Evolutionary conservation across 2,113 vertebrate genomes (phyloP).

Genomic region (Leuciscus idus): DNA sequence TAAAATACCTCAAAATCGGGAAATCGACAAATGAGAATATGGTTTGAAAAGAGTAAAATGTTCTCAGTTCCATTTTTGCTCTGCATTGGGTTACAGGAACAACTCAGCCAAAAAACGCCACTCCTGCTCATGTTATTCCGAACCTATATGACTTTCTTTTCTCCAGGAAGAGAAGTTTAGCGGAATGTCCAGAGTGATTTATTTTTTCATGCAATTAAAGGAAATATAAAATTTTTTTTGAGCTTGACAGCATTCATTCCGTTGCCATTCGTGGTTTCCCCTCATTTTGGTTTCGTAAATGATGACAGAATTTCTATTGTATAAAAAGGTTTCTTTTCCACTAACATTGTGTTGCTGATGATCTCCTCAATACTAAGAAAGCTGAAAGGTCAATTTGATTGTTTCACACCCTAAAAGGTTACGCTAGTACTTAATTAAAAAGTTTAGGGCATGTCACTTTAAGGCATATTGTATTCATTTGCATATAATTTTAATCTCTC

Average conservation of each 20-base stretch:
- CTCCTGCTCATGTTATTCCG: neutral
- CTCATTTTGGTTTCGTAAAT: neutral
- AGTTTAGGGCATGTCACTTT: slow-evolving; percentile 1
- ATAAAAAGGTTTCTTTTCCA: neutral
- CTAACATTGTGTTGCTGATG: slow-evolving; percentile 1
- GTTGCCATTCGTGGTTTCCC: neutral
- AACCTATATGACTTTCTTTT: neutral
- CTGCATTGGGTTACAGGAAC: slow-evolving; percentile 14
- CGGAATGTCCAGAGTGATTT: no score
- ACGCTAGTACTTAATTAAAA: neutral
- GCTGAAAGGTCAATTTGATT: neutral
- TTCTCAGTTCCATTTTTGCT: neutral
- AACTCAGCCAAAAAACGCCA: neutral
- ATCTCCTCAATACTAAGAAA: neutral
- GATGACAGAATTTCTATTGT: neutral
- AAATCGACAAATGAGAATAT: slow-evolving; percentile 10
- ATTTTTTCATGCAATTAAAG: neutral
- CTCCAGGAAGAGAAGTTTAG: neutral
- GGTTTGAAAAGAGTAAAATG: slow-evolving; percentile 2
- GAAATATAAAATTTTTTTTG: neutral
- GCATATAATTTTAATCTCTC: slow-evolving; percentile 6
- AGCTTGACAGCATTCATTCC: neutral
- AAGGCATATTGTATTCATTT: slow-evolving; percentile 24
- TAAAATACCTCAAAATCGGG: slow-evolving; percentile 5
- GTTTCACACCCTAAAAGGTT: neutral